These are phyloP conservation scores for Anoplophora glabripennis DNA, from an alignment of 1,140 invertebrate genomes.

Conservation along the genomic window DNA sequence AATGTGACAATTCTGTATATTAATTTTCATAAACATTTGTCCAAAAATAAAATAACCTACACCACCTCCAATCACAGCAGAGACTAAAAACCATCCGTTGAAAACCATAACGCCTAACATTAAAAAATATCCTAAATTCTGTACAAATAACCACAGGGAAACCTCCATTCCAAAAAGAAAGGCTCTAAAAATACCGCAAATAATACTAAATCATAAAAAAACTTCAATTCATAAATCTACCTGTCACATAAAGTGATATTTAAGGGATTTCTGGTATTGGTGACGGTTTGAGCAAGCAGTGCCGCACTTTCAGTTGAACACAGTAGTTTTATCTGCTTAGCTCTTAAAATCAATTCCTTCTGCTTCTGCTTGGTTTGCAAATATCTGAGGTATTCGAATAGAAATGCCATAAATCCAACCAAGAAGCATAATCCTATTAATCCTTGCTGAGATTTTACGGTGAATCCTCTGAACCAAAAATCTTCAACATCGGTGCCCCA, in stretches of 20 bases:
- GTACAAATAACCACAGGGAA: constrained; percentile 42
- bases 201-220: constrained; percentile 2
- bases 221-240: constrained; percentile 13
- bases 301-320: constrained; percentile 40
- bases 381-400: constrained; percentile 46
- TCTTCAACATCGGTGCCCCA: constrained; percentile 40
- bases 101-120: constrained; percentile 90
- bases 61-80: constrained; percentile 72
- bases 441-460: constrained; percentile 30
- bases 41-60: constrained; percentile 65
- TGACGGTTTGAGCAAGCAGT: constrained; percentile 30
- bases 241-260: constrained; percentile 38
- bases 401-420: constrained; percentile 39
- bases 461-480: constrained; percentile 43
- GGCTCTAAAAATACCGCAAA: constrained; percentile 33
- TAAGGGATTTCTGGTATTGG: constrained; percentile 31
- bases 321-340: constrained; percentile 42
- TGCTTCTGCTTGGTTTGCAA: constrained; percentile 45
- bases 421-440: constrained; percentile 39
- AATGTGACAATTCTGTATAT: constrained; percentile 48
- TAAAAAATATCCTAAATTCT: constrained; percentile 71
- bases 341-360: constrained; percentile 37
- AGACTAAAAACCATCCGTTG: constrained; percentile 76
- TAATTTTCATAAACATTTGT: constrained; percentile 47
- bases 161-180: constrained; percentile 38